Percentiles rank a stretch among this genome's conserved stretches.
Conservation (phyloP, 35 echinoderm and acorn worm genomes). For the Ophioderma brevispina region DNA sequence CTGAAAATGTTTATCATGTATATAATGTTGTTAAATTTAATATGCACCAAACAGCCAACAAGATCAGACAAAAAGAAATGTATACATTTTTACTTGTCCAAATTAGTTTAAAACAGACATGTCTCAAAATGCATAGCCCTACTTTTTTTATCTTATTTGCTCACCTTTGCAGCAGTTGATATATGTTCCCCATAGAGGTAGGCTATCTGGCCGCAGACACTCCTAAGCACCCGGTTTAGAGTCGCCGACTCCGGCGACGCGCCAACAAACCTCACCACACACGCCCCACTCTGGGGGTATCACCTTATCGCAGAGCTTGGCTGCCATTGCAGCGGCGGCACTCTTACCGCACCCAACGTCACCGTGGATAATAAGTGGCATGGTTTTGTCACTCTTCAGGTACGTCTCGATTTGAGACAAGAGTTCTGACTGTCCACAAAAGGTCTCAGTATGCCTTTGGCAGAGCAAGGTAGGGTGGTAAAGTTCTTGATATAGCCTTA, state of each 20-base stretch:
- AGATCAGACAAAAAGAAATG: no score
- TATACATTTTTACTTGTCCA: no score
- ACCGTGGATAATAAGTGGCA: conserved; percentile 82
- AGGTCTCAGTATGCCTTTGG: conserved; percentile 75
- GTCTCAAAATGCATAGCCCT: no score
- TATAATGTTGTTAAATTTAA: no score
- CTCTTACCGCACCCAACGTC: conserved; percentile 79
- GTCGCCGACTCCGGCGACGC: conserved; percentile 68
- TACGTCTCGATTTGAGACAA: conserved; percentile 65
- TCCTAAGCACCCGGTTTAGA: conserved; percentile 78
- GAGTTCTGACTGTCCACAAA: conserved; percentile 72
- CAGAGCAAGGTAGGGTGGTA: conserved; percentile 62
- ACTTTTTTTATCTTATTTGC: no score
- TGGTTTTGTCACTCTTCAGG: conserved; percentile 57
- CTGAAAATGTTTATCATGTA: no score
- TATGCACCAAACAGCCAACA: no score
- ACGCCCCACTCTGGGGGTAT: conserved; percentile 64
- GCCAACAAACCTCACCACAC: conserved; percentile 82
- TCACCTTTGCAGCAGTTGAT: conserved; percentile 86
- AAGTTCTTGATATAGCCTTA: conserved; percentile 72
- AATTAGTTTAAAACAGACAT: no score
- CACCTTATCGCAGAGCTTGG: conserved; percentile 48
- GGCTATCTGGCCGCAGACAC: conserved; percentile 91
- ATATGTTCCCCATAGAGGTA: conserved; percentile 96
- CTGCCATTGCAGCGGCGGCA: conserved; percentile 63